These are phyloP conservation scores for Oligia strigilis DNA, from an alignment of 2,888 invertebrate genomes.

Conservation along the genomic window DNA sequence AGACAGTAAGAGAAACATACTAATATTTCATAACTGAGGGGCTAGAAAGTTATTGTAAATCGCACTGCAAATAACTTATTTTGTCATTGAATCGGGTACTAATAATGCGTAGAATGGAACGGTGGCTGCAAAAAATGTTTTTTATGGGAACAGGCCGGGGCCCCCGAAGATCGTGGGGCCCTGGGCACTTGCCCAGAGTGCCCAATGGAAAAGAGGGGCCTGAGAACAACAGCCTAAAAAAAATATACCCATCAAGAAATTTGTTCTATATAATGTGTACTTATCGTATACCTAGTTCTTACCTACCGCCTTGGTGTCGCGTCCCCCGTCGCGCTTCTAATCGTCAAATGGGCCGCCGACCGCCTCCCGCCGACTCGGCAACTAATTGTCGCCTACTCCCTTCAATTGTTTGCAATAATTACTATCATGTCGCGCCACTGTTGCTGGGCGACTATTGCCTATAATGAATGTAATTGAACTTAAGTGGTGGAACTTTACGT, in stretches of 20 bases:
- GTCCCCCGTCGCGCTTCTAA: slow-evolving; percentile 58
- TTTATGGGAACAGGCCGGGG: too few relatives aligned
- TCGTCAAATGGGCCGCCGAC: slow-evolving; percentile 55
- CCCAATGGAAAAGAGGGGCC: too few relatives aligned
- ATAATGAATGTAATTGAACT: slow-evolving; percentile 52
- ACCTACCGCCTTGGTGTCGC: slow-evolving; percentile 32
- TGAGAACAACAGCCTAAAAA: too few relatives aligned
- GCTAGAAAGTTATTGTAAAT: too few relatives aligned
- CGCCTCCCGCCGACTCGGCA: slow-evolving; percentile 48
- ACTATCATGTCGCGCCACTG: slow-evolving; percentile 37
- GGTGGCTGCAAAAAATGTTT: too few relatives aligned
- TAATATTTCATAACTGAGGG: too few relatives aligned
- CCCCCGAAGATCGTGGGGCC: too few relatives aligned
- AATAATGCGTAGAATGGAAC: too few relatives aligned
- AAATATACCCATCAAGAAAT: background rate
- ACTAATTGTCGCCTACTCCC: slow-evolving; percentile 57
- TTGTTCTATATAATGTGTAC: background rate
- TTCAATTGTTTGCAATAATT: slow-evolving; percentile 57
- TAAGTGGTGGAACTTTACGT: slow-evolving; percentile 33
- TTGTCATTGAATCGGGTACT: too few relatives aligned
- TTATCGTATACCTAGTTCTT: background rate
- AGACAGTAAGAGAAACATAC: too few relatives aligned
- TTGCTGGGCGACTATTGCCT: slow-evolving; percentile 38
- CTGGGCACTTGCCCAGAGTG: too few relatives aligned
- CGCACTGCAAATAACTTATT: too few relatives aligned